Evolutionary conservation across 1,140 invertebrate genomes (phyloP).

Genomic region (Bacillus rossius): DNA sequence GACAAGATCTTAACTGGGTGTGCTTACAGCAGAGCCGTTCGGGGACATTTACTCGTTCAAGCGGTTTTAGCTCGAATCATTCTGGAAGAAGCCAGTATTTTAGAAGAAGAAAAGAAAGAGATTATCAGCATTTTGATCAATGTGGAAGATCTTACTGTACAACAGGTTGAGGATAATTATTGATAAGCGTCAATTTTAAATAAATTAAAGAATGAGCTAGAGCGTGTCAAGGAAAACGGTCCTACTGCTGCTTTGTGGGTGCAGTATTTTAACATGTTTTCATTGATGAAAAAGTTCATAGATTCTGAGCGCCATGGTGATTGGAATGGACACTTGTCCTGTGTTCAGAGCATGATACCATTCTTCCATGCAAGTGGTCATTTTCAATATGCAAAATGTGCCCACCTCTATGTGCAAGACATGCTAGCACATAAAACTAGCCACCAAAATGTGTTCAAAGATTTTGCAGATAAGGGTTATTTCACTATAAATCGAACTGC

Average conservation of each 20-base stretch:
- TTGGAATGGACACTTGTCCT: slow-evolving; percentile 38
- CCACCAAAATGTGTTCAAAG: slow-evolving; percentile 33
- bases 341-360: slow-evolving; percentile 39
- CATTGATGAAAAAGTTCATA: slow-evolving; percentile 33
- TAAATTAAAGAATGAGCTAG: not conserved
- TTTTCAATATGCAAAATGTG: slow-evolving; percentile 42
- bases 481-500: slow-evolving; percentile 39
- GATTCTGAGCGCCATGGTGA: slow-evolving; percentile 36
- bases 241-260: slow-evolving; percentile 31
- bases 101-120: not conserved
- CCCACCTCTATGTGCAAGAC: slow-evolving; percentile 42
- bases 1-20: slow-evolving; percentile 39
- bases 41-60: slow-evolving; percentile 38
- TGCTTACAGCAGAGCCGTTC: slow-evolving; percentile 37
- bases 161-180: not conserved
- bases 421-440: slow-evolving; percentile 33
- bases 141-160: not conserved
- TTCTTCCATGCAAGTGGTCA: slow-evolving; percentile 42
- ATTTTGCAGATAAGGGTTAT: slow-evolving; percentile 33
- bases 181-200: too few relatives aligned
- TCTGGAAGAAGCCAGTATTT: not conserved
- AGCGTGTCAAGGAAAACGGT: not conserved
- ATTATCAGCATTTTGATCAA: not conserved
- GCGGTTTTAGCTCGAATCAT: not conserved
- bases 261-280: slow-evolving; percentile 38